These are phyloP conservation scores for Perca schrenkii DNA, from an alignment of 2,113 vertebrate species.

Conservation along the genomic window DNA sequence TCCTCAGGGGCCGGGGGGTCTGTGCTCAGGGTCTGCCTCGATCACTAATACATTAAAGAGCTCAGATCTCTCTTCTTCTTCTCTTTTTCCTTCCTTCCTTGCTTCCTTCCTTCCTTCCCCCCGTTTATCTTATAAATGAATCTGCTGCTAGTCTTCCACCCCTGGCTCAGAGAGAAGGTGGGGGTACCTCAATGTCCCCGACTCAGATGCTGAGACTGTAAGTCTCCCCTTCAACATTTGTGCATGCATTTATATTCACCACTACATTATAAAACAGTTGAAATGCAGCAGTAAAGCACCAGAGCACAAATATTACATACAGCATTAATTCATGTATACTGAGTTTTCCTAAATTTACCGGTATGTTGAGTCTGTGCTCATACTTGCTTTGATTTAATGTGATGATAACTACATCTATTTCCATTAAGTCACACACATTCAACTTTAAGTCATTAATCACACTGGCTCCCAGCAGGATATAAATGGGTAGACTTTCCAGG, in stretches of 20 bases:
- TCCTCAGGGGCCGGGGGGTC: slow-evolving; percentile 39
- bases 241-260: slow-evolving; percentile 45
- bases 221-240: slow-evolving; percentile 80
- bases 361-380: slow-evolving; percentile 26
- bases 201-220: slow-evolving; percentile 97
- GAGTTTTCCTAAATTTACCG: neutral
- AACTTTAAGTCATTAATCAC: slow-evolving; percentile 26
- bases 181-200: slow-evolving; percentile 94
- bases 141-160: slow-evolving; percentile 87
- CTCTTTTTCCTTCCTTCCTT: slow-evolving; percentile 18
- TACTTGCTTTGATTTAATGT: slow-evolving; percentile 6
- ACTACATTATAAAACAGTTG: neutral
- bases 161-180: slow-evolving; percentile 92
- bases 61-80: slow-evolving; percentile 56
- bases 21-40: slow-evolving; percentile 48
- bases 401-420: neutral
- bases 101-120: neutral
- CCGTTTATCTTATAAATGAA: slow-evolving; percentile 18
- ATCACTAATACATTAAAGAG: slow-evolving; percentile 49
- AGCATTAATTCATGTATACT: slow-evolving; percentile 2
- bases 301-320: slow-evolving; percentile 11
- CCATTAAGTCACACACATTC: slow-evolving; percentile 21
- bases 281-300: slow-evolving; percentile 2
- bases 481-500: slow-evolving; percentile 23
- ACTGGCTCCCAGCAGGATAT: slow-evolving; percentile 34